phyloP scores from a whole-genome alignment of 2,888 invertebrate species.

The Pristionchus entomophagus region DNA sequence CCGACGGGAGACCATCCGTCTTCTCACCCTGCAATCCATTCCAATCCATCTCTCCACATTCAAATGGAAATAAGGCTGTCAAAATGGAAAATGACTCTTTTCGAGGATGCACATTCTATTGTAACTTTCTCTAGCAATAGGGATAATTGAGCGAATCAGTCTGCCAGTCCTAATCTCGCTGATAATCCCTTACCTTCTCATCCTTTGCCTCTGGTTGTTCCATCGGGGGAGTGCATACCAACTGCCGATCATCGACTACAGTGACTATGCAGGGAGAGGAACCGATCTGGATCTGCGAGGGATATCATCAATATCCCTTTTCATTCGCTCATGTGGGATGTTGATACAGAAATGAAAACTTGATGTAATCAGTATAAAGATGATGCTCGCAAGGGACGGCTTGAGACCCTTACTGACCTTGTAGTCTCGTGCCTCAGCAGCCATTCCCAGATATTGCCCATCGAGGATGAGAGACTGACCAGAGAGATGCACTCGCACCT shows the following conservation, averaged over 20 bases:
- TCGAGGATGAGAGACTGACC: slow-evolving; percentile 75
- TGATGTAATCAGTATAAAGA: too few relatives aligned
- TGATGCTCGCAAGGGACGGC: too few relatives aligned
- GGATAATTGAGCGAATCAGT: too few relatives aligned
- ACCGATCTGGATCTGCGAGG: slow-evolving; percentile 87
- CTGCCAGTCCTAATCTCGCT: background rate
- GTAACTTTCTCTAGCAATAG: too few relatives aligned
- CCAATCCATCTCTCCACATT: background rate
- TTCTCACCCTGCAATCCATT: background rate
- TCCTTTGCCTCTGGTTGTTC: slow-evolving; percentile 67
- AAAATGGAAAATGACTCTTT: background rate
- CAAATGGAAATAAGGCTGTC: too few relatives aligned
- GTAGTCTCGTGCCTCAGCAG: slow-evolving; percentile 88
- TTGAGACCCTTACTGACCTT: too few relatives aligned
- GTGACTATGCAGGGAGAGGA: slow-evolving; percentile 92
- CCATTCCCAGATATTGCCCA: slow-evolving; percentile 93
- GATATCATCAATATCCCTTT: background rate
- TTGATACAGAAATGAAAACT: background rate
- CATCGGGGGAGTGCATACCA: slow-evolving; percentile 91
- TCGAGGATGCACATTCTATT: background rate
- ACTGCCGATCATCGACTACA: slow-evolving; percentile 89
- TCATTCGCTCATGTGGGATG: too few relatives aligned
- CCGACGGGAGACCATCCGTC: slow-evolving; percentile 86
- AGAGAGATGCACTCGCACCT: slow-evolving; percentile 57
- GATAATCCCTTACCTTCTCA: slow-evolving; percentile 59